A percentile compares a stretch with the other conserved stretches of the same genome.
These are phyloP conservation scores for Meloe dianella DNA, from an alignment of 2,888 invertebrate genomes.

Conservation along the genomic window DNA sequence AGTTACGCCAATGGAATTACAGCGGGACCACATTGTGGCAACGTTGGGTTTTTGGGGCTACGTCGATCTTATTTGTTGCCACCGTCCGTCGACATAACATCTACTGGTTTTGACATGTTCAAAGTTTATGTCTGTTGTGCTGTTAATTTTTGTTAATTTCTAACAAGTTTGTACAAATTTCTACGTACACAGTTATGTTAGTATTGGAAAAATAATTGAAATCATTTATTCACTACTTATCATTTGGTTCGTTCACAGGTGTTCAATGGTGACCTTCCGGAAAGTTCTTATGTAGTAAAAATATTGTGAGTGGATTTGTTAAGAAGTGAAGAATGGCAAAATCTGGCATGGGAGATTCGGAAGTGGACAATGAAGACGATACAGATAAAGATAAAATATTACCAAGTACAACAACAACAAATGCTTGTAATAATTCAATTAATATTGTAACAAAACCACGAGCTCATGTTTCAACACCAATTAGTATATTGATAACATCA, in stretches of 20 bases:
- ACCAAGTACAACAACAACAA: not conserved
- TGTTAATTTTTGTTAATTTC: conserved; percentile 1
- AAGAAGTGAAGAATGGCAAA: conserved; percentile 31
- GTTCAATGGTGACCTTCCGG: not conserved
- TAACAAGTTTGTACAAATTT: not conserved
- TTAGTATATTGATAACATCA: conserved; percentile 73
- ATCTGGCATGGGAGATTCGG: conserved; percentile 36
- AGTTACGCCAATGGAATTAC: no score
- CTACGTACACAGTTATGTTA: not conserved
- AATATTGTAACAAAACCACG: conserved; percentile 21
- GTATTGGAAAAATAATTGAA: not conserved
- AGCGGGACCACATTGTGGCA: no score
- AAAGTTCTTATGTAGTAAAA: not conserved
- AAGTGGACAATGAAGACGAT: conserved; percentile 29
- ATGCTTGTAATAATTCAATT: not conserved
- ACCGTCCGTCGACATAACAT: not conserved
- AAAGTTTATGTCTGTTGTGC: not conserved
- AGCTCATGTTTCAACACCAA: conserved; percentile 63
- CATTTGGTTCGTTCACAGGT: not conserved
- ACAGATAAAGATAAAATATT: conserved; percentile 7
- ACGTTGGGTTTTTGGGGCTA: not conserved
- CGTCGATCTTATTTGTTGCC: not conserved
- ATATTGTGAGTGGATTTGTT: not conserved
- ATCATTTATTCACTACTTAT: not conserved
- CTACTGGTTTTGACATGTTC: not conserved